A percentile compares a stretch with the other conserved stretches of the same genome.
phyloP scores from a whole-genome alignment of 2,797 vertebrate genomes.

The Babyrousa celebensis region DNA sequence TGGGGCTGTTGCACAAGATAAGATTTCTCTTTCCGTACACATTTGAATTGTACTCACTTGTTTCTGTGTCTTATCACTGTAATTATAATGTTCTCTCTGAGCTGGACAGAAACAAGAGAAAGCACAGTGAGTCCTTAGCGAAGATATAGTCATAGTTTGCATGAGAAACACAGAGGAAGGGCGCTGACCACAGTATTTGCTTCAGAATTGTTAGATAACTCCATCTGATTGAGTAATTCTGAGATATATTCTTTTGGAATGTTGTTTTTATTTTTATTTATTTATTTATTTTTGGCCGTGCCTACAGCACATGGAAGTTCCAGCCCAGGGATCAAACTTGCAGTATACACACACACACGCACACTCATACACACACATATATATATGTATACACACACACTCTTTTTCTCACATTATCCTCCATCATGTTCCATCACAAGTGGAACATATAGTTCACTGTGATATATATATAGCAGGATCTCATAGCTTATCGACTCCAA shows the following conservation, averaged over 20 bases:
- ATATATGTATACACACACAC: too few relatives aligned
- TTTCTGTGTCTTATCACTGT: constrained; percentile 55
- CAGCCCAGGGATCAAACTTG: too few relatives aligned
- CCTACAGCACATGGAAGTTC: too few relatives aligned
- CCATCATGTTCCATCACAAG: too few relatives aligned
- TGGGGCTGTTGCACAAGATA: constrained; percentile 92
- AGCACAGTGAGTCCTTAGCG: constrained; percentile 54
- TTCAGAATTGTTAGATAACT: background rate
- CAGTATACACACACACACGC: too few relatives aligned
- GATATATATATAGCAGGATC: too few relatives aligned
- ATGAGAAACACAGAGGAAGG: constrained; percentile 80
- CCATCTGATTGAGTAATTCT: background rate
- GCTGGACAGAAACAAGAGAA: constrained; percentile 74
- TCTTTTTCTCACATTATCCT: too few relatives aligned
- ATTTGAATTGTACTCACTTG: constrained; percentile 84
- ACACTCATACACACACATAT: too few relatives aligned
- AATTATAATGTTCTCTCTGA: background rate
- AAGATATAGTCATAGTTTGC: constrained; percentile 49
- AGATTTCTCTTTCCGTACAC: constrained; percentile 89
- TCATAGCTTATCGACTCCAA: too few relatives aligned
- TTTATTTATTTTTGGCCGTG: too few relatives aligned
- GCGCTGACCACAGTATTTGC: background rate
- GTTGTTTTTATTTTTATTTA: background rate
- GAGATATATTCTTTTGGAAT: constrained; percentile 55
- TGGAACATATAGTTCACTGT: too few relatives aligned